Percentiles rank a stretch among this genome's conserved stretches.
Evolutionary conservation across 2,888 invertebrate species (phyloP).

Genomic region (Spisula solida): DNA sequence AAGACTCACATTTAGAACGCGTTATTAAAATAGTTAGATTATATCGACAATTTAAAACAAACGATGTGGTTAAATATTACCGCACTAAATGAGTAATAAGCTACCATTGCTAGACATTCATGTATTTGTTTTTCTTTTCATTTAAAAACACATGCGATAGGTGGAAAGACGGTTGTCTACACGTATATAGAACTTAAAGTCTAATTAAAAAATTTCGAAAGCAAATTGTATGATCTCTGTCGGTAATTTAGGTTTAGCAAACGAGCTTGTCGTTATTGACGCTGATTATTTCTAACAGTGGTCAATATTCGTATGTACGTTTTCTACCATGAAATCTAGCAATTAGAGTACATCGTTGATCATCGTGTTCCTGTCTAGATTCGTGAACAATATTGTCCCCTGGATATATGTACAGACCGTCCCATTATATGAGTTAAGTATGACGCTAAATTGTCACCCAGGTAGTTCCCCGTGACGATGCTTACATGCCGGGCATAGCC

Average conservation of each 20-base stretch:
- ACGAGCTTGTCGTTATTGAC: neutral
- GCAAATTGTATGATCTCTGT: neutral
- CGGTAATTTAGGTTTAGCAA: neutral
- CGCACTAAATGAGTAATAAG: too few relatives aligned
- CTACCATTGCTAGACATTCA: neutral
- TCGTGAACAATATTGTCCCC: neutral
- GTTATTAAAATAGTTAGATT: too few relatives aligned
- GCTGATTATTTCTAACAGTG: neutral
- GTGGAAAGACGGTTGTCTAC: neutral
- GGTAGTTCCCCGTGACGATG: too few relatives aligned
- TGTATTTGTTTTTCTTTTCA: neutral
- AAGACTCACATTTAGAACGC: too few relatives aligned
- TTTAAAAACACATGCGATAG: neutral
- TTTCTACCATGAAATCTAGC: conserved; percentile 1
- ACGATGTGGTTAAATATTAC: too few relatives aligned
- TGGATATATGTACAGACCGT: too few relatives aligned
- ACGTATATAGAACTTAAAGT: neutral
- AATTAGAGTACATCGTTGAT: neutral
- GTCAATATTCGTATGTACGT: conserved; percentile 3
- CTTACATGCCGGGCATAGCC: too few relatives aligned
- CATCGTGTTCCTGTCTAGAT: neutral
- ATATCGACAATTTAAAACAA: too few relatives aligned
- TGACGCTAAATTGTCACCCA: too few relatives aligned
- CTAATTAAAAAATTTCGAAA: neutral
- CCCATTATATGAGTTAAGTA: too few relatives aligned